Evolutionary conservation across 2,797 vertebrate genomes (phyloP).

Genomic region (Coregonus suidteri): DNA sequence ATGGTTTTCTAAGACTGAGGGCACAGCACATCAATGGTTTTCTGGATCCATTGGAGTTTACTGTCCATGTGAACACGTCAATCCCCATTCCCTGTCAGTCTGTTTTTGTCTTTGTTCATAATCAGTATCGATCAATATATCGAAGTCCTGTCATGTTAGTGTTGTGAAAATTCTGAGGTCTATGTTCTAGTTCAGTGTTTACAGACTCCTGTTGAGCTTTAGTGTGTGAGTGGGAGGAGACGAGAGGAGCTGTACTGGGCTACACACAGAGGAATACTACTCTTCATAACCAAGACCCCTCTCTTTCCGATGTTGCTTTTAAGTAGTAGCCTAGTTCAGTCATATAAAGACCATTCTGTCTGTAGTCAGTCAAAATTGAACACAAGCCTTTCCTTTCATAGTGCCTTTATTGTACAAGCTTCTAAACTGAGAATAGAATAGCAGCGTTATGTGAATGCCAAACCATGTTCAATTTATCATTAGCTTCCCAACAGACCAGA

Average conservation of each 20-base stretch:
- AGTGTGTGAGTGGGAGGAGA: conserved; percentile 18
- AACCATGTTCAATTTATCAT: conserved; percentile 11
- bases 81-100: neutral
- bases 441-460: conserved; percentile 7
- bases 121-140: neutral
- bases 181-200: conserved; percentile 27
- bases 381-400: conserved; percentile 82
- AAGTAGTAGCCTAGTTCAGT: conserved; percentile 36
- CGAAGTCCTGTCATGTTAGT: neutral
- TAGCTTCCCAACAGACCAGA: neutral
- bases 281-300: conserved; percentile 53
- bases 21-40: neutral
- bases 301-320: conserved; percentile 38
- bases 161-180: conserved; percentile 27
- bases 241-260: conserved; percentile 11
- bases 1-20: conserved; percentile 20
- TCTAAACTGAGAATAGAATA: conserved; percentile 29
- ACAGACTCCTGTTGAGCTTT: conserved; percentile 5
- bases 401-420: conserved; percentile 77
- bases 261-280: conserved; percentile 23
- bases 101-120: neutral
- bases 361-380: conserved; percentile 41
- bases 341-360: conserved; percentile 41
- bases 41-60: neutral
- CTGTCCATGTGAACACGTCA: neutral